Base-by-base conservation (phyloP, 1,140 invertebrate species). In the Metopolophium dirhodum region DNA sequence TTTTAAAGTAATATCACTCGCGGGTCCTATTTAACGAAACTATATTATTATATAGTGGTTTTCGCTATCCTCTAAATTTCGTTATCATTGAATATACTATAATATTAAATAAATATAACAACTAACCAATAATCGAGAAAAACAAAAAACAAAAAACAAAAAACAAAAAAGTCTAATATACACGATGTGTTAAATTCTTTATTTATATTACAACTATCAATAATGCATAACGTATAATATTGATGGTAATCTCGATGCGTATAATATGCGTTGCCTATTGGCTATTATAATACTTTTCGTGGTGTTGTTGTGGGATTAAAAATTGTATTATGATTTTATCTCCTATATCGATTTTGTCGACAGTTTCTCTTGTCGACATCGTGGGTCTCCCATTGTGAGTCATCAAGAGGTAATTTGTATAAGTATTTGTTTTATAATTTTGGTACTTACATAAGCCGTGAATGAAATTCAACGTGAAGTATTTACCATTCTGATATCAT, bases 1-100 rank as follows among this genome's bases (percentile, higher is more conserved):
- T 57, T 54, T 57, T 57, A 89, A 89, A 89, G 51, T 89, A 41
- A 88, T 41, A 37, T 57, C 35, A 41, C 88, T 35, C 88, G 45
- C 1, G 35, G 23, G 88, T 89, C 35, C 88, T 57, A 57, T 89
- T 35, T 54, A 35, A 30, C 86, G 47, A 14, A 51, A 54, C n/a
- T 54, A 51, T 37, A 54, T 86, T 47, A 20, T 14, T 86, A 87
- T 49, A 88, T 51, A 30, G 49, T 22, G n/a, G 47, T 37, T 35
- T 89, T 88, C 8, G 87, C 8, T n/a, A 89, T 37, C 18, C 7
- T 7, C 45, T 47, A 47, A 47, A 47, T 47, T 47, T 47, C 45
- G 9, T 47, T 47, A 83, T 37, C 82, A 18, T 49, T 47, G 41
- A 47, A 86, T 47, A 23, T n/a, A 18, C 14, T 18, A 77, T 77